Evolutionary conservation across 2,888 invertebrate species (phyloP), one percentile per base, ranked within the genome.

Genomic region (Iselma pallidipennis): DNA sequence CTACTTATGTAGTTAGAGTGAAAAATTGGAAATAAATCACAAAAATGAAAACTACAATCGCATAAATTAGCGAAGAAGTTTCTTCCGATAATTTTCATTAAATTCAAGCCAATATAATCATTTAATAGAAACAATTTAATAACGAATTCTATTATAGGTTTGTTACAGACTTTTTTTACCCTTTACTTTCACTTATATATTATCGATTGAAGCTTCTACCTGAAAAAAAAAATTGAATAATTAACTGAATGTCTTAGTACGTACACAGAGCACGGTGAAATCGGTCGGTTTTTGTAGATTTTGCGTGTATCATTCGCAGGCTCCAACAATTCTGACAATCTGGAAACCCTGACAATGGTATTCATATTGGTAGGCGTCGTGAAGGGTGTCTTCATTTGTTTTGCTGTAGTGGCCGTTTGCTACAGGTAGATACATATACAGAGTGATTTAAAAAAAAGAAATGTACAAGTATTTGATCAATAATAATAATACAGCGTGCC

Each of bases 341-440:
- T 94, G 87, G 93, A 92, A 88, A 94, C 94, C 81, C 87, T 92
- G 84, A 87, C 87, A 83, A 91, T 95, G 93, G 95, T 95, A 86
- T 87, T 94, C 87, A 91, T 95, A 86, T 90, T 95, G 88, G 92
- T 94, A 83, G 90, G 90, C 83, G 92, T 93, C 85, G 94, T 95
- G 85, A 94, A 91, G 83, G 90, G 90, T 83, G 94, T 95, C 90
- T 95, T 95, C 93, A 90, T 94, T 89, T 91, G 91, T 89, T 95
- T 95, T 89, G 93, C 95, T 85, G 88, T 92, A 86, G 88, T 92
- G 89, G 95, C 95, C 84, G 91, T 92, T 89, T 94, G 94, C 89
- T 95, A 94, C 94, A 95, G 95, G 95, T 95, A 89, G 94, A 89
- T 95, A 94, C 94, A 95, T 95, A 94, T 95, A 89, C 81, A 82